These are phyloP conservation scores for Prochilodus magdalenae DNA, from an alignment of 2,113 vertebrate species.

Conservation along the genomic window DNA sequence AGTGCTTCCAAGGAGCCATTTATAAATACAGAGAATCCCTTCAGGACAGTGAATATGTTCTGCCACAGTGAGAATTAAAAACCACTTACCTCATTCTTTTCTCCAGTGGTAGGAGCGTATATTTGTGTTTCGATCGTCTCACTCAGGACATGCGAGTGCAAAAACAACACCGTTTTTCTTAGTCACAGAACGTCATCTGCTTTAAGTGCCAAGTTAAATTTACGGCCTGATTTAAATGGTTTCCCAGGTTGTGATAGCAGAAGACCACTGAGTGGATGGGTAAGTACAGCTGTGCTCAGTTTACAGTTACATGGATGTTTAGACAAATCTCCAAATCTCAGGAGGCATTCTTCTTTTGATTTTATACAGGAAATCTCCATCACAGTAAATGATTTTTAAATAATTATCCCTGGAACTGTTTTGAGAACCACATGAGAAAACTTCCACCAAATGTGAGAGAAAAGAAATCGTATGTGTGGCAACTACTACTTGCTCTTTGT, in stretches of 20 bases:
- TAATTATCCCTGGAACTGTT: slow-evolving; percentile 24
- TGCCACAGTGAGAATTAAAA: background rate
- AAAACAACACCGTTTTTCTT: slow-evolving; percentile 21
- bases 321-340: slow-evolving; percentile 33
- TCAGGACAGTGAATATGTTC: background rate
- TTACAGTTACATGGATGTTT: slow-evolving; percentile 15
- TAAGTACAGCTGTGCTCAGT: background rate
- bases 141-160: slow-evolving; percentile 15
- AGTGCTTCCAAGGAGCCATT: background rate
- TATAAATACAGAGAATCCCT: background rate
- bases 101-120: slow-evolving; percentile 1
- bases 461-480: background rate
- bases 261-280: slow-evolving; percentile 15
- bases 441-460: background rate
- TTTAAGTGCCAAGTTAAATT: slow-evolving; percentile 12
- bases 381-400: slow-evolving; percentile 25
- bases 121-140: background rate
- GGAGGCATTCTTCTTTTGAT: slow-evolving; percentile 16
- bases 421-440: slow-evolving; percentile 6
- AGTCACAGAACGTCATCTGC: slow-evolving; percentile 9
- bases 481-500: no score
- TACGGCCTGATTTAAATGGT: slow-evolving; percentile 10
- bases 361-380: slow-evolving; percentile 12
- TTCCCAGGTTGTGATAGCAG: slow-evolving; percentile 7
- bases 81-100: slow-evolving; percentile 12